phyloP scores from a whole-genome alignment of 2,888 invertebrate genomes.

The Chamaedrilus cognettii region DNA sequence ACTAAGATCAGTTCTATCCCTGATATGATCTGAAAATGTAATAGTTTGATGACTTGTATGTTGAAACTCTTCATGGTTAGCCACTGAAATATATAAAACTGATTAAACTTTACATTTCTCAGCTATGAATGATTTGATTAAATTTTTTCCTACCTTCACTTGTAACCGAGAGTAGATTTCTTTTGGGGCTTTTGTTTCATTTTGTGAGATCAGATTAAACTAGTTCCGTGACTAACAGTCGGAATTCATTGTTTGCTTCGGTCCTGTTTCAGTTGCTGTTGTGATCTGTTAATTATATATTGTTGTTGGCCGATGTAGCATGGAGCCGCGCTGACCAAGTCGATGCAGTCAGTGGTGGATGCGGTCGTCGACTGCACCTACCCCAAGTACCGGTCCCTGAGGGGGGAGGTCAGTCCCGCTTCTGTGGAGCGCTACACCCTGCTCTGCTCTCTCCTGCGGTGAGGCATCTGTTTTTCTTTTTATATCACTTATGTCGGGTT shows the following conservation, averaged over 20 bases:
- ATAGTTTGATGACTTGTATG: no score
- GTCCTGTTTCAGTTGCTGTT: no score
- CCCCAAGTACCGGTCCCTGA: conserved; percentile 54
- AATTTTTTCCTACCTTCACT: background rate
- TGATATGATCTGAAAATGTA: no score
- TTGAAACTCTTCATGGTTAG: no score
- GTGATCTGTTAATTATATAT: background rate
- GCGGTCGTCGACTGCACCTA: conserved; percentile 89
- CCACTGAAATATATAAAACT: no score
- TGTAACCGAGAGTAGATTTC: background rate
- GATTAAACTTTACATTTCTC: no score
- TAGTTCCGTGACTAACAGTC: no score
- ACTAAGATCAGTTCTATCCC: no score
- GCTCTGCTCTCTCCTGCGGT: background rate
- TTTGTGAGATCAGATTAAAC: no score
- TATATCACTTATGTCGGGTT: background rate
- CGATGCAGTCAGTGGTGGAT: conserved; percentile 68
- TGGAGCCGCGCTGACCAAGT: conserved; percentile 57
- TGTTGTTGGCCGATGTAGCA: conserved; percentile 39
- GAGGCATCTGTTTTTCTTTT: background rate
- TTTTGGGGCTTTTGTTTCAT: background rate
- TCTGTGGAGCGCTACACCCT: background rate
- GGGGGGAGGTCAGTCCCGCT: background rate
- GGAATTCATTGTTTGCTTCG: no score
- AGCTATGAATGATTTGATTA: no score